Base-by-base conservation (phyloP, 2,888 invertebrate species). In the Quadroppia sp. region DNA sequence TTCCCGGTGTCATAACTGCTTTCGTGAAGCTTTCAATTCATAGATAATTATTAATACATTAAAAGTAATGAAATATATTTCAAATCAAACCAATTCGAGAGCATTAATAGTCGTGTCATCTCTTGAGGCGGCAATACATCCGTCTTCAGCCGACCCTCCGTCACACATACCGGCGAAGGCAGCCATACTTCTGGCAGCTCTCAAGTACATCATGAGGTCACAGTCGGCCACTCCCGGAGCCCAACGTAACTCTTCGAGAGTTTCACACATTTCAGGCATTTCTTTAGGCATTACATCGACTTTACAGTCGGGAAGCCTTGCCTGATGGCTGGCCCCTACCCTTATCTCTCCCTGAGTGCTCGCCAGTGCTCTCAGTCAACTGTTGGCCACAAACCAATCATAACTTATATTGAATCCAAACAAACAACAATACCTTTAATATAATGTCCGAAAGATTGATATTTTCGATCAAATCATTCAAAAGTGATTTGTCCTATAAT, bases 91-190 rank as follows among this genome's bases (percentile, higher is more conserved):
- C 82, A 93, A 92, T 84, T 96, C 93, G 81, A 96, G 87, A 77
- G 97, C 97, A 86, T 95, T 96, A 81, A 95, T 93, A 80, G 97
- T 97, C 76, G 96, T 97, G 84, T 95, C 95, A 85, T 97, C 97
- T 82, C 95, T 88, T 81, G 94, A 93, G 80, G 96, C 97, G 79
- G 96, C 95, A 81, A 93, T 89, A 85, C 94, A 95, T 81, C 96
- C 96, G 84, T 97, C 96, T 84, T 96, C 96, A 73, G 95, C 91
- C 78, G 92, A 92, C 75, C 96, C 96, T 77, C 95, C 95, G 87
- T 96, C 95, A 87, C 96, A 96, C 94, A 97, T 95, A 80, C 96
- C 94, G 78, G 96, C 96, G 85, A 97, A 97, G 76, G 96, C 96
- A 82, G 97, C 96, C 91, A 98, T 95, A 77, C 95, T 95, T 80